A percentile compares a stretch with the other conserved stretches of the same genome.
phyloP scores from a whole-genome alignment of 2,888 invertebrate genomes.

The Clitarchus hookeri region DNA sequence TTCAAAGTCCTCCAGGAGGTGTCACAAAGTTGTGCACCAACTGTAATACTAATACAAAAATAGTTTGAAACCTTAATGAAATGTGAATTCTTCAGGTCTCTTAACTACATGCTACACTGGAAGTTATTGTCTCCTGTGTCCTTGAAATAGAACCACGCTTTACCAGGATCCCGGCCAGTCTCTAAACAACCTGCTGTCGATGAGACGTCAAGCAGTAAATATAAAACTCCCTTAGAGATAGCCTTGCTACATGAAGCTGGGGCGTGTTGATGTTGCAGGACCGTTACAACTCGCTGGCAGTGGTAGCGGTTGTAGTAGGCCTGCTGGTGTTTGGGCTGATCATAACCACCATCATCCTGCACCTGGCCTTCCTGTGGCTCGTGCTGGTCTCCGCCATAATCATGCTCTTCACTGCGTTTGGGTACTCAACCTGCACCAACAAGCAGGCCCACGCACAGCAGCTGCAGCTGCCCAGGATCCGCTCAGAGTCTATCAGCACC shows the following conservation, averaged over 20 bases:
- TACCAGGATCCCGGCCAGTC: too few relatives aligned
- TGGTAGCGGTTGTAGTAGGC: background rate
- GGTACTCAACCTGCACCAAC: slow-evolving; percentile 5
- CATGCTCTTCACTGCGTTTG: slow-evolving; percentile 11
- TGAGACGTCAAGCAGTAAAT: too few relatives aligned
- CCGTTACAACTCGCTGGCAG: slow-evolving; percentile 1
- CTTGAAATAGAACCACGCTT: too few relatives aligned
- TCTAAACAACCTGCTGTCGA: too few relatives aligned
- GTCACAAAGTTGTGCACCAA: too few relatives aligned
- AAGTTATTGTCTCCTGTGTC: too few relatives aligned
- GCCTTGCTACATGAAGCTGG: background rate
- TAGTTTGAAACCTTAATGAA: too few relatives aligned
- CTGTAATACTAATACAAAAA: too few relatives aligned
- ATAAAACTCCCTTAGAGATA: too few relatives aligned
- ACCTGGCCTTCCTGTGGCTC: slow-evolving; percentile 12
- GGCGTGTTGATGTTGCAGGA: background rate
- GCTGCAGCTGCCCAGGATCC: slow-evolving; percentile 8
- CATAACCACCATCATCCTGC: background rate
- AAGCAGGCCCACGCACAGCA: background rate
- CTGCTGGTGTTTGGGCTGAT: background rate
- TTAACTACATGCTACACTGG: too few relatives aligned
- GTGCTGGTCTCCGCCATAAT: background rate
- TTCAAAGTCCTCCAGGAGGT: too few relatives aligned
- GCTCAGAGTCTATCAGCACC: slow-evolving; percentile 37
- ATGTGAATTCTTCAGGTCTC: too few relatives aligned